Conservation (phyloP, 2,113 vertebrate genomes). For the Cyanoramphus novaezelandiae region DNA sequence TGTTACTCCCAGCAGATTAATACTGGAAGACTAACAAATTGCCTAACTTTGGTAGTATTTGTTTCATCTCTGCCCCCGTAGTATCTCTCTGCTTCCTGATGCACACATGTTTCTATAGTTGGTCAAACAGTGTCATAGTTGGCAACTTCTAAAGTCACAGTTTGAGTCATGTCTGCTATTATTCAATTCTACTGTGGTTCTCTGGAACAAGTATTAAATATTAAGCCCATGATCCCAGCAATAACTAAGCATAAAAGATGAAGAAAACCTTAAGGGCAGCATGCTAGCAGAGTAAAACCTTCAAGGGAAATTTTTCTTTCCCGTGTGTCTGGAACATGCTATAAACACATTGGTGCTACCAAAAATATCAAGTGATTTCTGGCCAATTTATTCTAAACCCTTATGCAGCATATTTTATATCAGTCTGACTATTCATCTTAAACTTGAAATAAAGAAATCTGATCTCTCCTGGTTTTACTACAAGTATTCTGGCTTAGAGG, state of each 20-base stretch:
- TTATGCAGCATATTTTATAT: constrained; percentile 46
- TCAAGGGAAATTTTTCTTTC: constrained; percentile 32
- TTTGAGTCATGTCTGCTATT: constrained; percentile 61
- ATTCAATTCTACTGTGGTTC: neutral
- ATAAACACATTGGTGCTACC: constrained; percentile 40
- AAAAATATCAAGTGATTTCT: constrained; percentile 53
- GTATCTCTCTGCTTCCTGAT: neutral
- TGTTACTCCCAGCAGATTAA: neutral
- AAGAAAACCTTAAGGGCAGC: constrained; percentile 46
- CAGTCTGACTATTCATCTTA: constrained; percentile 41
- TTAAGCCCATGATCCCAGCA: constrained; percentile 40
- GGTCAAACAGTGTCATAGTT: constrained; percentile 30
- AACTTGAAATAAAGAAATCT: constrained; percentile 32
- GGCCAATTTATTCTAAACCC: constrained; percentile 43
- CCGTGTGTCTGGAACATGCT: constrained; percentile 24
- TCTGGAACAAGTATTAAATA: constrained; percentile 52
- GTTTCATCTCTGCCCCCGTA: neutral
- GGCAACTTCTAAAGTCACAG: constrained; percentile 36
- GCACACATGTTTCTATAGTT: constrained; percentile 17
- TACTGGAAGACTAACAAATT: neutral
- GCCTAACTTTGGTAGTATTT: neutral
- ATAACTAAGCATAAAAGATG: constrained; percentile 34
- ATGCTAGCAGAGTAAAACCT: neutral
- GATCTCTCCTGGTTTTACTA: constrained; percentile 34
- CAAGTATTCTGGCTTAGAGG: constrained; percentile 24